These are phyloP conservation scores for Geococcyx californianus DNA, from an alignment of 2,113 vertebrate species.

Conservation along the genomic window DNA sequence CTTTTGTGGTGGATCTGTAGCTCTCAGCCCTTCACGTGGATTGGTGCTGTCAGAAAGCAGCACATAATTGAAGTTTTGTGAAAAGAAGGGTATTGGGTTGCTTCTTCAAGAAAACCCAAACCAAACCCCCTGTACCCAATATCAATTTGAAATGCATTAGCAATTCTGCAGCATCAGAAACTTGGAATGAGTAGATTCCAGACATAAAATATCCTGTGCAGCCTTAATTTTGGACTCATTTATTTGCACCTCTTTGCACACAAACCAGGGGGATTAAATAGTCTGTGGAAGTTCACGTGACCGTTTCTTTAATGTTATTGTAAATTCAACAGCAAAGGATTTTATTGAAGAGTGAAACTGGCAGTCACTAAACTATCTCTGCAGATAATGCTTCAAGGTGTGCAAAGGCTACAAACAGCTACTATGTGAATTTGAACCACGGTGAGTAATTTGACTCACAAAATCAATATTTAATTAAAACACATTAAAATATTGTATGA, in stretches of 20 bases:
- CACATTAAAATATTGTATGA: background rate
- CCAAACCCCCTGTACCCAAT: background rate
- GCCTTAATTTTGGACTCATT: background rate
- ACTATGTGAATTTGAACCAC: background rate
- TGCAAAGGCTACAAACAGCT: background rate
- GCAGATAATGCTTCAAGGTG: background rate
- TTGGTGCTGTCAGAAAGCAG: background rate
- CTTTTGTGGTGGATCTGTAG: background rate
- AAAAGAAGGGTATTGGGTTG: background rate
- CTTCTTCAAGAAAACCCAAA: background rate
- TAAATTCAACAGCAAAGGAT: background rate
- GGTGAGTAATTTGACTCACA: background rate
- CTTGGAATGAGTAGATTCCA: background rate
- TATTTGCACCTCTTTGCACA: background rate
- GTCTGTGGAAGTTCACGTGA: background rate
- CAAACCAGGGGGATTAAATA: background rate
- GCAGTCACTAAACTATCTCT: background rate
- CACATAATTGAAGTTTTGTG: background rate
- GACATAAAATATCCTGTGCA: background rate
- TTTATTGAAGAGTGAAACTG: background rate
- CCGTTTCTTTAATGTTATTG: background rate
- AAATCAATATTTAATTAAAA: background rate
- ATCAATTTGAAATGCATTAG: background rate
- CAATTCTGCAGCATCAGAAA: background rate
- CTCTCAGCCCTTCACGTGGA: background rate